Percentiles rank a stretch among this genome's conserved stretches.
These are phyloP conservation scores for Rhagoletis zephyria DNA, from an alignment of 1,140 invertebrate genomes.

Conservation along the genomic window DNA sequence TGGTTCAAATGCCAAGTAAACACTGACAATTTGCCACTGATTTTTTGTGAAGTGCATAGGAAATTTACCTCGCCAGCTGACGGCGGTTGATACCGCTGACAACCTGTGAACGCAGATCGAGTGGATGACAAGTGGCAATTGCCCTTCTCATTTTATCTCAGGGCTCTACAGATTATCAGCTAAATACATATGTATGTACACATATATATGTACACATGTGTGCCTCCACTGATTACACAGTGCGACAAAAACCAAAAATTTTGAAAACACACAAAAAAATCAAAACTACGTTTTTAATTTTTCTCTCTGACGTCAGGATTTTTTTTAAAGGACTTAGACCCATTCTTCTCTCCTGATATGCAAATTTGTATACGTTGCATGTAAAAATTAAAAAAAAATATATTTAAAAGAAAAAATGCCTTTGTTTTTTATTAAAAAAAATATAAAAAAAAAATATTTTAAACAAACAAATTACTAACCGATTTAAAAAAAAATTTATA, in stretches of 20 bases:
- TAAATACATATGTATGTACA: too few species aligned
- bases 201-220: not conserved
- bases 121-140: slow-evolving; percentile 1
- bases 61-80: not conserved
- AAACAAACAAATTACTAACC: too few species aligned
- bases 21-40: not conserved
- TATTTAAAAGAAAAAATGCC: too few species aligned
- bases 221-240: not conserved
- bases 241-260: not conserved
- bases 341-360: too few species aligned
- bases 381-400: too few species aligned
- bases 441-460: too few species aligned
- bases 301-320: too few species aligned
- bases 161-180: not conserved
- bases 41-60: not conserved
- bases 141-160: not conserved
- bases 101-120: not conserved
- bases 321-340: too few species aligned
- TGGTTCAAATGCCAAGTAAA: not conserved
- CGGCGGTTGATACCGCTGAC: not conserved
- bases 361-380: too few species aligned
- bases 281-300: too few species aligned
- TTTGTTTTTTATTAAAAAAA: too few species aligned
- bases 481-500: too few species aligned
- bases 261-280: not conserved